These are phyloP conservation scores for Rhinoraja longicauda DNA, from an alignment of 2,797 vertebrate species.

Conservation along the genomic window DNA sequence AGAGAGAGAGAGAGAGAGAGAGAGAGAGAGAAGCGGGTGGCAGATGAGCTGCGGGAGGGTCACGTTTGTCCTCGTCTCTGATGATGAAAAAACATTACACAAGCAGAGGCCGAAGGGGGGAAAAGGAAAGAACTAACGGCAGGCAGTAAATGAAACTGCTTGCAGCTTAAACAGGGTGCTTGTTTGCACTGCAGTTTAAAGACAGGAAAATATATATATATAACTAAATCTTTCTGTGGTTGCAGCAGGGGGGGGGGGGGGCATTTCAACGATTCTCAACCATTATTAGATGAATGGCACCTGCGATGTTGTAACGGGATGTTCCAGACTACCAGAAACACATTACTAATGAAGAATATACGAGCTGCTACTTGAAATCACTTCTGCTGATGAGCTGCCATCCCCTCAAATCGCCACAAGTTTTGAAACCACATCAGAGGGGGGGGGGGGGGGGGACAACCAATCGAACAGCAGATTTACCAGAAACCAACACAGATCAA, in stretches of 20 bases:
- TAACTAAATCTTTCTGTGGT: background rate
- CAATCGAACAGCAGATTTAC: slow-evolving; percentile 18
- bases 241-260: background rate
- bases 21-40: too few species aligned
- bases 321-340: slow-evolving; percentile 40
- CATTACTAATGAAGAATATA: slow-evolving; percentile 28
- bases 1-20: too few species aligned
- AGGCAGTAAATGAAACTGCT: slow-evolving; percentile 7
- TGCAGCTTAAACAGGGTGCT: background rate
- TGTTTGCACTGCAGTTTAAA: too few species aligned
- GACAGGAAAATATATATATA: too few species aligned
- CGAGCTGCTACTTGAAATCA: background rate
- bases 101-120: background rate
- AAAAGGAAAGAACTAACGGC: background rate
- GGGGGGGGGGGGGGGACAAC: background rate
- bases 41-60: slow-evolving; percentile 42
- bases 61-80: slow-evolving; percentile 43
- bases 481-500: slow-evolving; percentile 33
- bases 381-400: background rate
- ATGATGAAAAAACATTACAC: background rate
- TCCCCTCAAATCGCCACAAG: slow-evolving; percentile 29
- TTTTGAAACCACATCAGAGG: slow-evolving; percentile 15
- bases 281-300: slow-evolving; percentile 40
- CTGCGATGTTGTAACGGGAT: slow-evolving; percentile 42
- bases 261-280: background rate